Evolutionary conservation across 1,140 invertebrate genomes (phyloP), one percentile per base, ranked within the genome.

Genomic region (Procambarus virginalis): DNA sequence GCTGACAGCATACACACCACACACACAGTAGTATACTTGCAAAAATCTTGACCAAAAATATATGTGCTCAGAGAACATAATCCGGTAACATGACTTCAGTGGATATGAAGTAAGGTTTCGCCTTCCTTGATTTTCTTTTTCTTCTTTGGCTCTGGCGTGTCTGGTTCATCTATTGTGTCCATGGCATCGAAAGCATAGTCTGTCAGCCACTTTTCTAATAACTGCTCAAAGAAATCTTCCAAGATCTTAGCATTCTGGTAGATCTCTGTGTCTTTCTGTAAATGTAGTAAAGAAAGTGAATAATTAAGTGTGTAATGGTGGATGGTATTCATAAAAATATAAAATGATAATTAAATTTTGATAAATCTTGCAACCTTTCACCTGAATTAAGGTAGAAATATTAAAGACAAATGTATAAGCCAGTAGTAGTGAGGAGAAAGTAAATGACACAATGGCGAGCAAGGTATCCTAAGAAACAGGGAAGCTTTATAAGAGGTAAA

Each of bases 191-290:
- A 92, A 45, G 92, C 90, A 93, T 96, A 97, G 93, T 96, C 96
- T 2, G 97, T 97, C 90, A 97, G 94, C 95, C 96, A 97, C 93
- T 97, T 97, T 81, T 96, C 92, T 90, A 98, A 94, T 93, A 97
- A 95, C 92, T 96, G 96, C 92, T 97, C 97, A 93, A 98, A 97
- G 94, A 97, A 97, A 93, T 97, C 96, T 93, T 97, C 97, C 89
- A 98, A 95, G 92, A 95, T 96, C 93, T 96, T 96, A n/a, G 97
- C 97, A 94, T 97, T 96, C 92, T 96, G 95, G 93, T 96, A 97
- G n/a, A 97, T 95, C 93, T 96, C 96, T n/a, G 96, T 96, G 86
- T 97, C 96, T 93, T 96, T 95, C 97, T 98, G 94, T 45, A 94
- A 93, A 49, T 49, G 14, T 78, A 49, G 51, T 55, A 55, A 5